These are phyloP conservation scores for Ceratosolen solmsi DNA, from an alignment of 1,140 invertebrate species.

Conservation along the genomic window DNA sequence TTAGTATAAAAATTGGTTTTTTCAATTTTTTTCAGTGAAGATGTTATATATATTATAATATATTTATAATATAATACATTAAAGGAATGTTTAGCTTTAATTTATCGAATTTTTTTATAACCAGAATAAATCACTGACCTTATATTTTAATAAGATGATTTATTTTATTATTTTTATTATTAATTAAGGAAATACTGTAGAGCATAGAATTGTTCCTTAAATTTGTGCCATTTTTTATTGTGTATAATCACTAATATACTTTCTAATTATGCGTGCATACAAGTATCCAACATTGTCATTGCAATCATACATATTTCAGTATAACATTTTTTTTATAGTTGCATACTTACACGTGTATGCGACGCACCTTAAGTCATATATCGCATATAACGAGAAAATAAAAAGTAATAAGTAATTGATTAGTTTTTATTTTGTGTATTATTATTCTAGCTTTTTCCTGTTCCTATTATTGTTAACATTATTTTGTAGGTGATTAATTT, in stretches of 20 bases:
- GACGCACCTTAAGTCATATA: background rate
- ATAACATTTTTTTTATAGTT: background rate
- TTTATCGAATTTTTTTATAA: background rate
- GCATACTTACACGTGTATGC: background rate
- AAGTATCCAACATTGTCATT: background rate
- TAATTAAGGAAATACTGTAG: constrained; percentile 52
- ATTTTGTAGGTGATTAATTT: constrained; percentile 8
- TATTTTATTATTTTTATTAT: constrained; percentile 9
- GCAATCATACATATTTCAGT: background rate
- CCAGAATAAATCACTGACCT: background rate
- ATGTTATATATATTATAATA: background rate
- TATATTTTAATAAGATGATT: background rate
- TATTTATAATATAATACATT: constrained; percentile 8
- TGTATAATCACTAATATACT: constrained; percentile 1
- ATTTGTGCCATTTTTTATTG: constrained; percentile 10
- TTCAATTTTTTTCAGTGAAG: background rate
- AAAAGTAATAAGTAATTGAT: background rate
- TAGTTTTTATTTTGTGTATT: background rate
- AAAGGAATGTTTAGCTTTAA: background rate
- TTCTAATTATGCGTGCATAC: constrained; percentile 51
- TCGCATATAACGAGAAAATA: background rate
- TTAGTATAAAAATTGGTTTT: constrained; percentile 1
- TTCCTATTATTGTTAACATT: background rate
- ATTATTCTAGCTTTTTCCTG: background rate
- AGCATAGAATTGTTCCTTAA: constrained; percentile 45